phyloP scores from a whole-genome alignment of 2,888 invertebrate genomes.

The Bruchidius siliquastri region DNA sequence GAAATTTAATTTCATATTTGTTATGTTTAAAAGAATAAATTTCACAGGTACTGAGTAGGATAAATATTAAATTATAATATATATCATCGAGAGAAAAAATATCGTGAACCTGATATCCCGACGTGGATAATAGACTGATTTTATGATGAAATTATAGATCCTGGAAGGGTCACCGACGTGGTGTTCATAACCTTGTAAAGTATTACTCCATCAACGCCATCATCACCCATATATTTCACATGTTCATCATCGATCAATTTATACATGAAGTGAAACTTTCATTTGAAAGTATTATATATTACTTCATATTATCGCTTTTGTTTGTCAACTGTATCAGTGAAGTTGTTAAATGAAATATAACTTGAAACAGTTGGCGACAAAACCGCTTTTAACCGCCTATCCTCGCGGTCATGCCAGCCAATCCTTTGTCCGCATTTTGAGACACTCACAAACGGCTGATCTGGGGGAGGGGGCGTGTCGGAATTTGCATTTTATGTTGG shows the following conservation, averaged over 20 bases:
- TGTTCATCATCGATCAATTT: not conserved
- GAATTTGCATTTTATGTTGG: too few species aligned
- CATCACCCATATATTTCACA: not conserved
- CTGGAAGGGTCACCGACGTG: not conserved
- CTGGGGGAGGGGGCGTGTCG: too few species aligned
- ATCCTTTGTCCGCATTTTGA: too few species aligned
- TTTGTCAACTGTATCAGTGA: too few species aligned
- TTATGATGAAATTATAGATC: not conserved
- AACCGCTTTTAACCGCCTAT: too few species aligned
- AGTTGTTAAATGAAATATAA: too few species aligned
- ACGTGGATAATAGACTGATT: not conserved
- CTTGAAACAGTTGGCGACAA: too few species aligned
- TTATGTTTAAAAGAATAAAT: not conserved
- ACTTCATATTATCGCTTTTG: not conserved
- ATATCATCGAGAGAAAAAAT: not conserved
- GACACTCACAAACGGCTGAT: too few species aligned
- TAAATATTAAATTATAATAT: slow-evolving; percentile 1
- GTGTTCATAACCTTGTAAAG: not conserved
- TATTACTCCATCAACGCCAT: not conserved
- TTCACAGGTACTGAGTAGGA: slow-evolving; percentile 1
- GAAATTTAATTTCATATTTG: slow-evolving; percentile 1
- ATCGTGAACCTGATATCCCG: not conserved
- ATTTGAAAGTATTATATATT: not conserved
- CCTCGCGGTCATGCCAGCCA: too few species aligned
- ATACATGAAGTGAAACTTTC: too few species aligned